These are phyloP conservation scores for Cotesia vestalis DNA, from an alignment of 1,140 invertebrate species.

Conservation along the genomic window DNA sequence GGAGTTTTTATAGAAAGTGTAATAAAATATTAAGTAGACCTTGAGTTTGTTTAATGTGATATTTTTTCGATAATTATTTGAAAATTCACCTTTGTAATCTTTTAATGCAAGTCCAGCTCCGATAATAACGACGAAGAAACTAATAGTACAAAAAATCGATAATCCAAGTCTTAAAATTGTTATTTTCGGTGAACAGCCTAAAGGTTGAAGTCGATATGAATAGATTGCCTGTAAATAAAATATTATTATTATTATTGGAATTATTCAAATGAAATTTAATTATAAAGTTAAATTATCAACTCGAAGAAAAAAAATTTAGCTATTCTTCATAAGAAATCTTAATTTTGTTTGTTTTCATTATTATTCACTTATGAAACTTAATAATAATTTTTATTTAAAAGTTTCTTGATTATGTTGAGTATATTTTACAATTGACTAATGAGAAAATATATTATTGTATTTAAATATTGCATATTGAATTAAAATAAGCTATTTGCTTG, in stretches of 20 bases:
- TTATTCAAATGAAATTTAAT: not conserved
- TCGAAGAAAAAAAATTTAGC: too few relatives aligned
- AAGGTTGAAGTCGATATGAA: constrained; percentile 71
- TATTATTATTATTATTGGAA: not conserved
- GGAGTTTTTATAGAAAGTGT: not conserved
- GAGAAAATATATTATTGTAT: too few relatives aligned
- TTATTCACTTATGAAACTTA: too few relatives aligned
- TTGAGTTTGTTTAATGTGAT: not conserved
- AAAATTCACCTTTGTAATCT: constrained; percentile 64
- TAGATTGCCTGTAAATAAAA: constrained; percentile 66
- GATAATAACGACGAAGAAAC: constrained; percentile 68
- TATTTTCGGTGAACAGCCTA: constrained; percentile 65
- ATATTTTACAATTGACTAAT: too few relatives aligned
- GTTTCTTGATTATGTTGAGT: too few relatives aligned
- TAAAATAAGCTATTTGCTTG: too few relatives aligned
- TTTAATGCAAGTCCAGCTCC: constrained; percentile 69
- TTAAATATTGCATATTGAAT: too few relatives aligned
- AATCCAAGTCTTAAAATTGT: constrained; percentile 70
- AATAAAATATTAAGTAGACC: not conserved
- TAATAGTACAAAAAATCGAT: constrained; percentile 68
- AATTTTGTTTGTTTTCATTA: too few relatives aligned
- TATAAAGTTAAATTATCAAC: too few relatives aligned
- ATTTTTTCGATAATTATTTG: not conserved
- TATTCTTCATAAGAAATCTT: too few relatives aligned
- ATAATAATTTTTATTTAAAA: too few relatives aligned